Conservation (phyloP, 2,797 vertebrate species). For the Poecilia picta region DNA sequence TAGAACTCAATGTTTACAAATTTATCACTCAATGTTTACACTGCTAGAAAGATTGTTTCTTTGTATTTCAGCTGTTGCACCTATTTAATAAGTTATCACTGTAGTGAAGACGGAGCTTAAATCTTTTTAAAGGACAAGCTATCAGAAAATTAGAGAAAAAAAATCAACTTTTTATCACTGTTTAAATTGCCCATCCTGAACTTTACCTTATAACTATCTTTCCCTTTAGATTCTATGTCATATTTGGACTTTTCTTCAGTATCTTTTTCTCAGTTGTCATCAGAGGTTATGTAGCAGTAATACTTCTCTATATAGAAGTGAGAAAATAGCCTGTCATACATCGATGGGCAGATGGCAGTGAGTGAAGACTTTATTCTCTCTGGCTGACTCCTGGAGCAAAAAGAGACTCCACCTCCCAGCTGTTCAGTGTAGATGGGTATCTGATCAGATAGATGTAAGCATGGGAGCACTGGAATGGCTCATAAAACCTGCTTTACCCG, state of each 20-base stretch:
- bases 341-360: conserved; percentile 58
- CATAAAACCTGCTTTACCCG: conserved; percentile 19
- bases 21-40: neutral
- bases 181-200: neutral
- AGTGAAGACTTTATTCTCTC: conserved; percentile 59
- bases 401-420: conserved; percentile 63
- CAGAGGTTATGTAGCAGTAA: conserved; percentile 56
- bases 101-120: neutral
- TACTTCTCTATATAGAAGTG: conserved; percentile 56
- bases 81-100: conserved; percentile 1
- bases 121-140: neutral
- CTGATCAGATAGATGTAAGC: conserved; percentile 39
- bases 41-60: neutral
- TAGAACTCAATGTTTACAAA: neutral
- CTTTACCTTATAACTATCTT: neutral
- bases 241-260: conserved; percentile 30
- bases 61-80: neutral
- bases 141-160: neutral
- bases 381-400: conserved; percentile 57
- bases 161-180: neutral
- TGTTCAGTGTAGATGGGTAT: conserved; percentile 43
- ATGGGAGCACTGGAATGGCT: conserved; percentile 31
- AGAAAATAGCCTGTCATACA: conserved; percentile 59
- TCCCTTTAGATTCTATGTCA: conserved; percentile 26
- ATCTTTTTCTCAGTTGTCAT: conserved; percentile 45